Evolutionary conservation across 2,797 vertebrate species (phyloP).

Genomic region (Chromis chromis): DNA sequence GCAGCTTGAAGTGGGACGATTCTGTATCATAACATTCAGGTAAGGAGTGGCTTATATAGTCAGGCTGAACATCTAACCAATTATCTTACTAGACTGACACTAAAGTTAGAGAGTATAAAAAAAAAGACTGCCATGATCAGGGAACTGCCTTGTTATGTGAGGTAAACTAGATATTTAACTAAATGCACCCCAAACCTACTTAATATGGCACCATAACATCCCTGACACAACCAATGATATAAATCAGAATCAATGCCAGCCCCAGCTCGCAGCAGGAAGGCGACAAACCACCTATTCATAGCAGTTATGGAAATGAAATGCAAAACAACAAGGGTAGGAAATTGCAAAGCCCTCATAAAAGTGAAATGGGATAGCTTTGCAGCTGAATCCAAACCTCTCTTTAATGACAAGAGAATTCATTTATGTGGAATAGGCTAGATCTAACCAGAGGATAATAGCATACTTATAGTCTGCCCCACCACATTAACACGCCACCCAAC

Average conservation of each 20-base stretch:
- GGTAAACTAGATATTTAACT: conserved; percentile 1
- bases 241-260: background rate
- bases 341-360: conserved; percentile 36
- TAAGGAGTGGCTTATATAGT: conserved; percentile 13
- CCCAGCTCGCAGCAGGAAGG: conserved; percentile 8
- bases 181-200: background rate
- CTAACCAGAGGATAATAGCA: conserved; percentile 75
- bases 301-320: conserved; percentile 40
- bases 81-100: conserved; percentile 18
- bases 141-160: background rate
- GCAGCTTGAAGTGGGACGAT: conserved; percentile 31
- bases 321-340: conserved; percentile 42
- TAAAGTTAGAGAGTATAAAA: background rate
- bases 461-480: conserved; percentile 67
- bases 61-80: conserved; percentile 25
- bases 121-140: background rate
- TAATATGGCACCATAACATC: background rate
- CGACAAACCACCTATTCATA: conserved; percentile 8
- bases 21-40: conserved; percentile 21
- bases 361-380: conserved; percentile 48
- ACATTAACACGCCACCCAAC: conserved; percentile 70
- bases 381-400: conserved; percentile 47
- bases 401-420: conserved; percentile 60
- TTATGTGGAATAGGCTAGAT: conserved; percentile 58
- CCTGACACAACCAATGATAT: background rate